Base-by-base conservation (phyloP, 2,797 vertebrate species). In the Sebastes jordani region DNA sequence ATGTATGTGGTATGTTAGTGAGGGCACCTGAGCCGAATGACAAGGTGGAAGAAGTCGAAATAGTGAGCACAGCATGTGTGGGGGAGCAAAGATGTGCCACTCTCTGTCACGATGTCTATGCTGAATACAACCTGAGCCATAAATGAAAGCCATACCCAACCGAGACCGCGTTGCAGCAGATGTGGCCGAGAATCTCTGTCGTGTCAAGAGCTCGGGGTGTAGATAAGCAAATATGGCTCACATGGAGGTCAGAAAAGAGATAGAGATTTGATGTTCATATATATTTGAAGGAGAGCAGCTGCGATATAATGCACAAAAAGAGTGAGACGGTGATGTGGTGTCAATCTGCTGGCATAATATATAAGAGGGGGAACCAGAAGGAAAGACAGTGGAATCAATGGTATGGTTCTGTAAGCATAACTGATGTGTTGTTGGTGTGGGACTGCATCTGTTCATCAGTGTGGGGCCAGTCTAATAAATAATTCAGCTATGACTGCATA, bases 401-500 rank as follows among this genome's bases (percentile, higher is more conserved):
- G 46, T 56, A 29, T 52, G 49, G 55, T 76, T 84, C 81, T 82
- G 63, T 54, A 62, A 76, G 74, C 78, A 83, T 81, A 70, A 88
- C 71, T 77, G 73, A 89, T 52, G 52, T 78, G 61, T 64, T 89
- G 75, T 61, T 81, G 62, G 63, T 80, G 49, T 77, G 82, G 78
- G 78, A 77, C 66, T 69, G 64, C 78, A 81, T 86, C 76, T 81
- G 84, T 83, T 85, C 84, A 87, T 89, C 71, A 86, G 61, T 74
- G 58, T 80, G 65, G 73, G 75, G 71, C 73, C 70, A 5, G 65
- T 73, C 64, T 79, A 20, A 88, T 94, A 78, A 93, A 93, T 93
- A 86, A 94, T 93, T 93, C 85, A 93, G 74, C 46, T 85, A 69
- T 76, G 76, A 90, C 82, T 86, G 81, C 87, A 91, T 80, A 83